phyloP scores from a whole-genome alignment of 2,113 vertebrate species.

The Platysteira castanea region DNA sequence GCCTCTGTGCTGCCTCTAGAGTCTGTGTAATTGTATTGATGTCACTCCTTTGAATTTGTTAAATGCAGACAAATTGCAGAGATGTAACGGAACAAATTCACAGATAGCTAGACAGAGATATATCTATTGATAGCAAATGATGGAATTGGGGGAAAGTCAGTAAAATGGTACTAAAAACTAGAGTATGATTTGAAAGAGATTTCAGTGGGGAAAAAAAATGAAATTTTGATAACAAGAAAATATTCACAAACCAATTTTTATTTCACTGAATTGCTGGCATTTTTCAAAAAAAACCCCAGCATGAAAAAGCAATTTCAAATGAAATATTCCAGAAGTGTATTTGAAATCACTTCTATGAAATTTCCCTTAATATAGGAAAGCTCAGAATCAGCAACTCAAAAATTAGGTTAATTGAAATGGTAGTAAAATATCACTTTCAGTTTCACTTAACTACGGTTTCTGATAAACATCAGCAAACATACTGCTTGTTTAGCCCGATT shows the following conservation, averaged over 20 bases:
- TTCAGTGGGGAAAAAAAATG: not conserved
- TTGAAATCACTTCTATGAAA: not conserved
- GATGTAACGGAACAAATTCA: not conserved
- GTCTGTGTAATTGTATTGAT: not conserved
- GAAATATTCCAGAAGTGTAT: not conserved
- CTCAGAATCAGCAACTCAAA: not conserved
- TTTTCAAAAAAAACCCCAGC: accelerated
- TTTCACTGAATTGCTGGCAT: not conserved
- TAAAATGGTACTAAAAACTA: not conserved
- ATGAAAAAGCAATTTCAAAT: not conserved
- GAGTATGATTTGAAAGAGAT: not conserved
- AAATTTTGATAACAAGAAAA: not conserved
- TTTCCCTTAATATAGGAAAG: not conserved
- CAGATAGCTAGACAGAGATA: not conserved
- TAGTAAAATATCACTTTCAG: not conserved
- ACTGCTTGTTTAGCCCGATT: not conserved
- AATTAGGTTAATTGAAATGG: not conserved
- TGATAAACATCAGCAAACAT: not conserved
- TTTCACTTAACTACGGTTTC: not conserved
- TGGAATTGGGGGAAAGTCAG: not conserved
- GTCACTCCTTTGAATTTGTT: not conserved
- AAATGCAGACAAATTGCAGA: not conserved
- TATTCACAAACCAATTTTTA: not conserved
- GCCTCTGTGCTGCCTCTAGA: not conserved
- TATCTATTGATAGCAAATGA: not conserved